Evolutionary conservation across 2,797 vertebrate genomes (phyloP), one percentile per base, ranked within the genome.

Genomic region (Neolamprologus multifasciatus): DNA sequence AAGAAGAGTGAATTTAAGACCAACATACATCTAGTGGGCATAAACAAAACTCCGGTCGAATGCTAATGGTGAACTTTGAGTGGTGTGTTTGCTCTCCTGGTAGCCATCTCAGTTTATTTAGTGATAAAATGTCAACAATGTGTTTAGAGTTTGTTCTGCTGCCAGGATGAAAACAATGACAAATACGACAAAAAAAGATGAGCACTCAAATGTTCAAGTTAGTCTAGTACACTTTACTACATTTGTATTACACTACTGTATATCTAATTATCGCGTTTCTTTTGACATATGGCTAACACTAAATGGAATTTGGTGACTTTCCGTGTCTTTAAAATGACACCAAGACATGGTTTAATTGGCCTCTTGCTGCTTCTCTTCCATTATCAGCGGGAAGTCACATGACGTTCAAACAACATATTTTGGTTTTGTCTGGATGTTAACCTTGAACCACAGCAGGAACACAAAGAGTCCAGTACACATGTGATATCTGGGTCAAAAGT

Each of bases 361-460:
- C 11, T 48, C 40, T 43, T 5, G 5, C 78, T 10, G 17, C 51
- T 79, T 77, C 36, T 77, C 71, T 67, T n/a, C 45, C 10, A n/a
- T 69, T 90, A 90, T 87, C 87, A 88, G 50, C 10, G 40, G 26
- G 74, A 67, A 80, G 85, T 89, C 88, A 71, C 71, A 26, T 69
- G 82, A 91, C 50, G n/a, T 45, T 50, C 23, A 62, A 79, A 89
- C 67, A 89, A 79, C 86, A 80, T 23, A 76, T 81, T 48, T 83
- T 62, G 51, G 93, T 94, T 92, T 91, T 90, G 94, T 94, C 92
- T 93, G 86, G 67, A 87, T 45, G 82, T 84, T 71, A 82, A 84
- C 93, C 94, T 94, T 95, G 93, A 91, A 88, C 23, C 43, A 1
- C 59, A 84, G 77, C 86, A 67, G 90, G 88, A 91, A 88, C 86